Conservation (phyloP, 2,888 invertebrate genomes). For the Eupelmus urozonus region DNA sequence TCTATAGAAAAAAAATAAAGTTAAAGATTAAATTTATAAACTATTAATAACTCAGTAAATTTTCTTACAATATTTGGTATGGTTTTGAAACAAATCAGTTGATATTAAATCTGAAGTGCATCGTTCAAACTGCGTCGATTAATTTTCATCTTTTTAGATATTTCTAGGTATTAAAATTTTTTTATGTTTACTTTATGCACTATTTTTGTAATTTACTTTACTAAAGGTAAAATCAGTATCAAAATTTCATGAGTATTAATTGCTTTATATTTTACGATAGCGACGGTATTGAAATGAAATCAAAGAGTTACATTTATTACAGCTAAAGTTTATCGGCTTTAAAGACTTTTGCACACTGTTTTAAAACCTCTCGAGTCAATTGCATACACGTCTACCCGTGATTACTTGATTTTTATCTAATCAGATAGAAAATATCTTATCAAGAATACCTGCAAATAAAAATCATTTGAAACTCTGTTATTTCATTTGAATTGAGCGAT, state of each 20-base stretch:
- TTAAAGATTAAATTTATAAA: no score
- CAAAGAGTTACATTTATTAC: no score
- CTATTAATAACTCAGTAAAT: no score
- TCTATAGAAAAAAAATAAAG: no score
- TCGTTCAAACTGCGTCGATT: not conserved
- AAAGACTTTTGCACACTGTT: not conserved
- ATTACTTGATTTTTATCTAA: slow-evolving; percentile 54
- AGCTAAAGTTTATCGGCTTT: not conserved
- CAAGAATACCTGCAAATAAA: slow-evolving; percentile 15
- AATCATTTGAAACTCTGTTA: slow-evolving; percentile 25
- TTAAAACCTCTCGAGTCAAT: not conserved
- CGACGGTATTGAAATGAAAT: no score
- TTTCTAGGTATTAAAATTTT: not conserved
- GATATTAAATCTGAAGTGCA: not conserved
- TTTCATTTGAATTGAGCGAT: not conserved
- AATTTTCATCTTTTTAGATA: not conserved
- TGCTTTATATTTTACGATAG: no score
- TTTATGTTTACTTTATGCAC: not conserved
- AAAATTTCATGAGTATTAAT: no score
- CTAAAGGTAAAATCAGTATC: no score
- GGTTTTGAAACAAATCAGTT: not conserved
- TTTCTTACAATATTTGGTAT: no score
- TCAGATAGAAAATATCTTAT: slow-evolving; percentile 59
- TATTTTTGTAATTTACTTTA: not conserved
- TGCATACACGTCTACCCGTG: slow-evolving; percentile 10